phyloP scores from a whole-genome alignment of 92 coral and sea anemone species.

The Paramuricea clavata region DNA sequence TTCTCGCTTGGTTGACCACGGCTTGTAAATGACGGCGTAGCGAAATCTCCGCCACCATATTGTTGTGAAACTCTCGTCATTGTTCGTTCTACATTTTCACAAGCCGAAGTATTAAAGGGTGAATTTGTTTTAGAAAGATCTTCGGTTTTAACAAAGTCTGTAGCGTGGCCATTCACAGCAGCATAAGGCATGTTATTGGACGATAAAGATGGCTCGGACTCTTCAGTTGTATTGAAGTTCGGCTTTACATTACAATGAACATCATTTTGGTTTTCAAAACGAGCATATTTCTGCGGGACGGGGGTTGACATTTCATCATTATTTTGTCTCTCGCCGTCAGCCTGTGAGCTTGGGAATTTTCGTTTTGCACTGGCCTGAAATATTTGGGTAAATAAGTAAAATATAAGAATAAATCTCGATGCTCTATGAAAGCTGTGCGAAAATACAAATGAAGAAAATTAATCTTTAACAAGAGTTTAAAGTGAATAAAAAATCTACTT shows the following conservation, averaged over 20 bases:
- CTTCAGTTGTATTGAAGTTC: constrained; percentile 13
- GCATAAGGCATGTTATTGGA: neutral
- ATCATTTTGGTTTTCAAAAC: constrained; percentile 37
- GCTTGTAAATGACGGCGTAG: constrained; percentile 36
- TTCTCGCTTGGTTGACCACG: constrained; percentile 51
- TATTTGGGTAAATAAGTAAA: neutral
- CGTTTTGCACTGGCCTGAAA: constrained; percentile 27
- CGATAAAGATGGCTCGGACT: neutral
- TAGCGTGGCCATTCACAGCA: neutral
- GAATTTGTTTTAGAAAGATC: constrained; percentile 28
- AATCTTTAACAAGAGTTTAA: constrained; percentile 49
- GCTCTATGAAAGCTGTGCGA: constrained; percentile 41
- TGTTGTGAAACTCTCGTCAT: constrained; percentile 27
- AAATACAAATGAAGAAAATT: constrained; percentile 47
- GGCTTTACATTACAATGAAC: constrained; percentile 38
- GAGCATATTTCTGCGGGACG: constrained; percentile 45
- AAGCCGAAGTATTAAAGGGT: constrained; percentile 29
- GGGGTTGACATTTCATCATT: constrained; percentile 5
- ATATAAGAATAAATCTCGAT: constrained; percentile 23
- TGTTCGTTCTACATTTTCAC: constrained; percentile 36
- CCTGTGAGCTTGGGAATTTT: constrained; percentile 19
- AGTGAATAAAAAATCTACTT: constrained; percentile 48
- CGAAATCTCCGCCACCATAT: constrained; percentile 23
- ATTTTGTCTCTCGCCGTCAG: constrained; percentile 24
- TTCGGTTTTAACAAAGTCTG: constrained; percentile 31